Base-by-base conservation (phyloP, 2,113 vertebrate species). In the Salvelinus alpinus region DNA sequence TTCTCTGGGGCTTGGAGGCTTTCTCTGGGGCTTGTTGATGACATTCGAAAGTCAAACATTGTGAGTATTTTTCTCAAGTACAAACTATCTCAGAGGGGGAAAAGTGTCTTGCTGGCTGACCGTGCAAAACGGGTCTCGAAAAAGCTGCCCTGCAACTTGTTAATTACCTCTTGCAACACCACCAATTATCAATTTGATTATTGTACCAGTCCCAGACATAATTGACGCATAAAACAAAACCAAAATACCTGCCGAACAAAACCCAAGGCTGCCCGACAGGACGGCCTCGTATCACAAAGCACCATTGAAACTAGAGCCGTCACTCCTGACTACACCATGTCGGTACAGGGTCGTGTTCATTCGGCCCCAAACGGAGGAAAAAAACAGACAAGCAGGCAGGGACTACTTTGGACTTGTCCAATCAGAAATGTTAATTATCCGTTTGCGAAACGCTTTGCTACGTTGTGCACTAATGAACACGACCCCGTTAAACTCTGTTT, bases 401-500 rank as follows among this genome's bases (percentile, higher is more conserved):
- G 9, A 44, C 38, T 44, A 44, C 38, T 9, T 9, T 44, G 38
- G 8, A 44, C 38, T 11, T 44, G 38, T 44, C 38, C 38, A 44
- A 44, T 44, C 11, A 44, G 38, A 44, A 44, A 44, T 44, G 38
- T 44, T 11, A 2, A 44, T 11, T 12, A 9, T 44, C 38, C 0
- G 2, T 44, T 38, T 44, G 38, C 38, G 0, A 12, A 44, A 44
- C 38, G 9, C 9, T 44, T 44, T 44, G 38, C 38, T 11, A 44
- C 38, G 38, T 44, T 44, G 38, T 44, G 38, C 38, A 44, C 38
- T 44, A 44, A 44, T 44, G 9, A 44, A 44, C 38, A 44, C 38
- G 9, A 44, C 38, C 38, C 38, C 38, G 82, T 84, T 89, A 88
- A 90, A 88, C 90, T 71, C 68, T 74, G 67, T 73, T 84, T 86